Percentiles rank a stretch among this genome's conserved stretches.
Conservation (phyloP, 1,140 invertebrate species). For the Thaumatotibia leucotreta region DNA sequence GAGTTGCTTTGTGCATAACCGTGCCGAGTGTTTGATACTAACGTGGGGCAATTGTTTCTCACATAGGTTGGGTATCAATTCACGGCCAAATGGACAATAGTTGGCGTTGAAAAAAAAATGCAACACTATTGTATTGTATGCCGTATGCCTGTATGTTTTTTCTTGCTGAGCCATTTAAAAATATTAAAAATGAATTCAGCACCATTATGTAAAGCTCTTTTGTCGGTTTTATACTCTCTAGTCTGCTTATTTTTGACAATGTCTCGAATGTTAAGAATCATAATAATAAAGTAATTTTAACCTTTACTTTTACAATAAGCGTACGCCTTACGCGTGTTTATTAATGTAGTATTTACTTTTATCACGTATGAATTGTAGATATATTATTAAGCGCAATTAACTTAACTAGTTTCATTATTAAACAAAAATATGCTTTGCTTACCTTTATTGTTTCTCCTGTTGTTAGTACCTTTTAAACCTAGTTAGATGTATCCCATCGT, state of each 20-base stretch:
- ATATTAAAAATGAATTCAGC: neutral
- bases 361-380: neutral
- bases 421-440: neutral
- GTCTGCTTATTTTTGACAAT: neutral
- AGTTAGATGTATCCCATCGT: neutral
- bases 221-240: too few relatives aligned
- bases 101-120: too few relatives aligned
- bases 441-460: constrained; percentile 3
- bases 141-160: too few relatives aligned
- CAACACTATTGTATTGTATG: too few relatives aligned
- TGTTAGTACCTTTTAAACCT: neutral
- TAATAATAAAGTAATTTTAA: neutral
- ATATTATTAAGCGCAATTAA: neutral
- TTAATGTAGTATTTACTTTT: neutral
- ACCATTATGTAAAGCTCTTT: neutral
- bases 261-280: neutral
- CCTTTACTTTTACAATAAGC: neutral
- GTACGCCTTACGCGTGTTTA: neutral
- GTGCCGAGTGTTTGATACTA: too few relatives aligned
- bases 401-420: neutral
- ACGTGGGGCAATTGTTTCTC: too few relatives aligned
- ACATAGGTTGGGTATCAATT: too few relatives aligned
- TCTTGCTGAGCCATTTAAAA: too few relatives aligned
- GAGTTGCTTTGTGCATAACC: too few relatives aligned
- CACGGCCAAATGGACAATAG: too few relatives aligned